Percentiles rank a stretch among this genome's conserved stretches.
These are phyloP conservation scores for Cossypha caffra DNA, from an alignment of 2,797 vertebrate genomes.

Conservation along the genomic window DNA sequence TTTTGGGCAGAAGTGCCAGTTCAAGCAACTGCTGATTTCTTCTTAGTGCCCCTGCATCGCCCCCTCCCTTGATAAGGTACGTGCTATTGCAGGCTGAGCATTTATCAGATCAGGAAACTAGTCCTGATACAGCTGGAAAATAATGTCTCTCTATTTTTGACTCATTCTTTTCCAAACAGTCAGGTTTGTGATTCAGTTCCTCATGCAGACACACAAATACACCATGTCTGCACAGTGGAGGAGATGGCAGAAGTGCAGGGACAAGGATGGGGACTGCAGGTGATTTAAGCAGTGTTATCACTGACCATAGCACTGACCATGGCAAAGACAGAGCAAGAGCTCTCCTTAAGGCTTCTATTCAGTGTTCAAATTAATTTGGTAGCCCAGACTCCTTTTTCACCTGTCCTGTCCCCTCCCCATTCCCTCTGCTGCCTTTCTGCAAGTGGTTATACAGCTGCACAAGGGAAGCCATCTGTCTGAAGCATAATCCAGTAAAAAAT, in stretches of 20 bases:
- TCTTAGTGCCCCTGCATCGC: neutral
- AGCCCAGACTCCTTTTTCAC: neutral
- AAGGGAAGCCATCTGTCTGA: neutral
- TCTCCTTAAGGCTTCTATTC: neutral
- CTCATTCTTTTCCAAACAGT: neutral
- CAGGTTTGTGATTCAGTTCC: neutral
- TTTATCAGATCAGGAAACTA: neutral
- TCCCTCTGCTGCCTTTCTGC: neutral
- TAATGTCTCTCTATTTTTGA: neutral
- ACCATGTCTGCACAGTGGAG: neutral
- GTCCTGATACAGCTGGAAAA: neutral
- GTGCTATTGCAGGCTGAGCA: neutral
- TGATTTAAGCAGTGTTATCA: neutral
- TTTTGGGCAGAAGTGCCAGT: slow-evolving; percentile 36
- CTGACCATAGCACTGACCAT: fast-evolving
- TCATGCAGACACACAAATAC: neutral
- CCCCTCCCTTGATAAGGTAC: neutral
- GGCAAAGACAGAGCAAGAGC: neutral
- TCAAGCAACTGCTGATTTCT: slow-evolving; percentile 41
- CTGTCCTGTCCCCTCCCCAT: neutral
- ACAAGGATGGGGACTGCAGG: neutral
- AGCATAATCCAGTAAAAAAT: neutral
- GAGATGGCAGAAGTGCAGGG: neutral
- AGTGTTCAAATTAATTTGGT: neutral
- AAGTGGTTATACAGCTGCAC: neutral